These are phyloP conservation scores for Isurus oxyrinchus DNA, from an alignment of 2,113 vertebrate species.

Conservation along the genomic window DNA sequence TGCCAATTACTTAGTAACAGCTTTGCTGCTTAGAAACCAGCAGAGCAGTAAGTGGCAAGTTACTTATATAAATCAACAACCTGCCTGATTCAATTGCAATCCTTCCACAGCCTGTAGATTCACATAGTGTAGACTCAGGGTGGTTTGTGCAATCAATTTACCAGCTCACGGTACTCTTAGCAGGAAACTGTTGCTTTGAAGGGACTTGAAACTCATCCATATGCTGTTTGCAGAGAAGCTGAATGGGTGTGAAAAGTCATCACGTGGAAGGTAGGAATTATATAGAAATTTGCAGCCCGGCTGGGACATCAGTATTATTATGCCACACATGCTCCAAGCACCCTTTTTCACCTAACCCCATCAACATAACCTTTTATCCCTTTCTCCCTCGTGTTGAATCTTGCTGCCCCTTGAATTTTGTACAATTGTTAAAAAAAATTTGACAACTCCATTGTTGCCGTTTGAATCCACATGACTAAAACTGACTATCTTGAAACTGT, in stretches of 20 bases:
- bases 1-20: background rate
- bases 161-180: background rate
- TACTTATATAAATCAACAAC: background rate
- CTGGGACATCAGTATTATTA: background rate
- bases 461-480: background rate
- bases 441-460: no score
- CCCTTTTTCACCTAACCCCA: background rate
- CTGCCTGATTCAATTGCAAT: background rate
- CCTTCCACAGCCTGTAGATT: background rate
- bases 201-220: background rate
- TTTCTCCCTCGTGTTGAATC: background rate
- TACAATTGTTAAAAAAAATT: background rate
- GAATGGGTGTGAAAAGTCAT: background rate
- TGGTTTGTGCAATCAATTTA: background rate
- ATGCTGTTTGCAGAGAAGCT: background rate
- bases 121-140: background rate
- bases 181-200: background rate
- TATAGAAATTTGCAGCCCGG: background rate
- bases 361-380: background rate
- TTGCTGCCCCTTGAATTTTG: background rate
- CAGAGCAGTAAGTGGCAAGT: background rate
- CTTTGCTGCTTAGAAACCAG: background rate
- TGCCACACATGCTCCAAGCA: background rate
- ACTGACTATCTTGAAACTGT: background rate
- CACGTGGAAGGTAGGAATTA: background rate